A percentile compares a stretch with the other conserved stretches of the same genome.
These are phyloP conservation scores for Boleophthalmus pectinirostris DNA, from an alignment of 2,113 vertebrate genomes.

Conservation along the genomic window DNA sequence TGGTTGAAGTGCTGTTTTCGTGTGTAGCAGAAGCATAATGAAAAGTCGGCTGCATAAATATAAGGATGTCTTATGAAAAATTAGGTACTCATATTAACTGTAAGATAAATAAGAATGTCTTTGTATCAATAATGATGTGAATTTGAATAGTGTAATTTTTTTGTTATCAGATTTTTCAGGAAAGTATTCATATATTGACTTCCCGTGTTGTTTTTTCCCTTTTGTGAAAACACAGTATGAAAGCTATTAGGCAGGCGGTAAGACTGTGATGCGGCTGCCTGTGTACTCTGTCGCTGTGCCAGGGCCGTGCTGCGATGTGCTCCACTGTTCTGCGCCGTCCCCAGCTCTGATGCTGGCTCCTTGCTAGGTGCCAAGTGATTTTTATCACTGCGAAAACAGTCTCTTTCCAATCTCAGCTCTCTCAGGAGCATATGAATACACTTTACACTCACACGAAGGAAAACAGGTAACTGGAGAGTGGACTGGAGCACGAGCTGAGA, in stretches of 20 bases:
- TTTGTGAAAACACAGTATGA: conserved; percentile 53
- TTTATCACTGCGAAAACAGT: conserved; percentile 87
- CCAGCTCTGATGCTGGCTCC: conserved; percentile 72
- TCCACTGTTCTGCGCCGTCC: conserved; percentile 28
- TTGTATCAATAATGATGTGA: conserved; percentile 14
- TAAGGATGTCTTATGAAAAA: background rate
- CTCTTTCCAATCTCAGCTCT: conserved; percentile 87
- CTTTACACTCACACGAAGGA: conserved; percentile 82
- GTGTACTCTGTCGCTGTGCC: conserved; percentile 60
- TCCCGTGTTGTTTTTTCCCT: conserved; percentile 42
- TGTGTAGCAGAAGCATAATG: background rate
- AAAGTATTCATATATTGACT: conserved; percentile 51
- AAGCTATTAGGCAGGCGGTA: conserved; percentile 49
- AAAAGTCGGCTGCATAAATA: background rate
- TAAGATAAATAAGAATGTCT: background rate
- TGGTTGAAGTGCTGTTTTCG: background rate
- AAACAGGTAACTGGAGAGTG: conserved; percentile 84
- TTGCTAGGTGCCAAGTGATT: conserved; percentile 86
- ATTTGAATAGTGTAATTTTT: conserved; percentile 5
- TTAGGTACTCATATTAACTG: background rate
- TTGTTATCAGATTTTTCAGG: conserved; percentile 10
- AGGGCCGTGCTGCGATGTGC: conserved; percentile 32
- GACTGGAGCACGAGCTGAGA: conserved; percentile 55
- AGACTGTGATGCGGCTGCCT: conserved; percentile 48
- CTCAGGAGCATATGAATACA: conserved; percentile 73